Conservation (phyloP, 2,797 vertebrate genomes). For the Paratrypauchen microcephalus region DNA sequence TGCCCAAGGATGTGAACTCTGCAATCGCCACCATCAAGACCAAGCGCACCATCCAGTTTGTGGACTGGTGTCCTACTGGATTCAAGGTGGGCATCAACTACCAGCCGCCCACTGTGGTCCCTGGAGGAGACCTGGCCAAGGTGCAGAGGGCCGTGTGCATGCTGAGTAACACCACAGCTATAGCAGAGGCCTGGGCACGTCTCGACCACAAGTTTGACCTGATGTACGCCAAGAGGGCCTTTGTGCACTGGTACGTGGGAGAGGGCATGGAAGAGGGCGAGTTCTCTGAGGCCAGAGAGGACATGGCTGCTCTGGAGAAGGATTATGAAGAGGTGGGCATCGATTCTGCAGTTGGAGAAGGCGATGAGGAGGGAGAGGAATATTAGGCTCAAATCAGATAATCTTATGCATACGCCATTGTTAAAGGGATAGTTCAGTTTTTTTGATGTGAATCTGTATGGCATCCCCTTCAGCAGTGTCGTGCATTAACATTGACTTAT, state of each 20-base stretch:
- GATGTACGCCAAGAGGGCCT: conserved; percentile 90
- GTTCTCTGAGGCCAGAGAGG: conserved; percentile 89
- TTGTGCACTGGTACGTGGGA: conserved; percentile 90
- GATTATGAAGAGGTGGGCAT: conserved; percentile 88
- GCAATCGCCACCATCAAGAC: conserved; percentile 83
- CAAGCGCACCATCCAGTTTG: conserved; percentile 83
- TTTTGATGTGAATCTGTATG: too few species aligned
- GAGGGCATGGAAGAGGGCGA: conserved; percentile 93
- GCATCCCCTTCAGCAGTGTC: too few species aligned
- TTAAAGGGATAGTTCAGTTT: too few species aligned
- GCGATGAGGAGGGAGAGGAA: conserved; percentile 56
- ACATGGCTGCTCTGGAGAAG: conserved; percentile 90
- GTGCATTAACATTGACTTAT: too few species aligned
- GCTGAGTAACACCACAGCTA: conserved; percentile 88
- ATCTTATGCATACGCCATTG: too few species aligned
- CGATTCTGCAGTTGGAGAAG: too few species aligned
- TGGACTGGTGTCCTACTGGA: conserved; percentile 85
- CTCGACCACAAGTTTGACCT: conserved; percentile 89
- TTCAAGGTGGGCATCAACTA: conserved; percentile 86
- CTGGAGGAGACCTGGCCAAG: conserved; percentile 84
- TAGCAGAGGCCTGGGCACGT: conserved; percentile 88
- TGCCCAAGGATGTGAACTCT: conserved; percentile 85
- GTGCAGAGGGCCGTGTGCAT: conserved; percentile 87
- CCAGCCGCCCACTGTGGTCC: conserved; percentile 83
- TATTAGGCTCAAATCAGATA: too few species aligned